These are phyloP conservation scores for Gasterosteus aculeatus DNA, from an alignment of 2,113 vertebrate genomes.

Conservation along the genomic window DNA sequence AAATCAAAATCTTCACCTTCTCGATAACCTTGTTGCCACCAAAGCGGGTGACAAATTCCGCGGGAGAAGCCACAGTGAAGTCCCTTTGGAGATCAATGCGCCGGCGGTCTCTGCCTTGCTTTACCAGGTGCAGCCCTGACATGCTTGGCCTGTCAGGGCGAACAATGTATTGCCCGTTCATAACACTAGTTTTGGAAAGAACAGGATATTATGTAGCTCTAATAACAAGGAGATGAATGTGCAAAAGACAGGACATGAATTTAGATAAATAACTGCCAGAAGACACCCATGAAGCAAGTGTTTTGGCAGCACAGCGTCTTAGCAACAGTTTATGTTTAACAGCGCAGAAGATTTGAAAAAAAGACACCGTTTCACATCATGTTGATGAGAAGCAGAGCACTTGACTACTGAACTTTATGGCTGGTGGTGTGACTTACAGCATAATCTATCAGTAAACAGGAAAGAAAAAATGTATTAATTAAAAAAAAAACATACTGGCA, in stretches of 20 bases:
- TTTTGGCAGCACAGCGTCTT: background rate
- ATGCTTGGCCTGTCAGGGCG: slow-evolving; percentile 90
- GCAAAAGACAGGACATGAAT: background rate
- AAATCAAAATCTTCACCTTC: slow-evolving; percentile 82
- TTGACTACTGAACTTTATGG: background rate
- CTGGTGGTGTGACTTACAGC: background rate
- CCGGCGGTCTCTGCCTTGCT: slow-evolving; percentile 93
- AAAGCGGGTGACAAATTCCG: slow-evolving; percentile 97
- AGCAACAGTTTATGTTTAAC: background rate
- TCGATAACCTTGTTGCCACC: slow-evolving; percentile 98
- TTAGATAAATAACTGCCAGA: background rate
- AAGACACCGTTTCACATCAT: background rate
- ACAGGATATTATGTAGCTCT: background rate
- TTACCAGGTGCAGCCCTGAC: slow-evolving; percentile 96
- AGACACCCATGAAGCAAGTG: background rate
- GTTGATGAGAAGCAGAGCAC: background rate
- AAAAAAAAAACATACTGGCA: background rate
- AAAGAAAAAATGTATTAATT: background rate
- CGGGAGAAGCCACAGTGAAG: slow-evolving; percentile 97
- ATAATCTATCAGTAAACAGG: background rate
- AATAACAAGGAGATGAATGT: background rate
- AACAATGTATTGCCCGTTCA: background rate
- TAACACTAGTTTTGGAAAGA: background rate
- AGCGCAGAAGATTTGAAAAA: background rate
- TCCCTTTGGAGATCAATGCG: slow-evolving; percentile 94